A percentile compares a stretch with the other conserved stretches of the same genome.
Conservation (phyloP, 2,888 invertebrate genomes). For the Harpagoxenus sublaevis region DNA sequence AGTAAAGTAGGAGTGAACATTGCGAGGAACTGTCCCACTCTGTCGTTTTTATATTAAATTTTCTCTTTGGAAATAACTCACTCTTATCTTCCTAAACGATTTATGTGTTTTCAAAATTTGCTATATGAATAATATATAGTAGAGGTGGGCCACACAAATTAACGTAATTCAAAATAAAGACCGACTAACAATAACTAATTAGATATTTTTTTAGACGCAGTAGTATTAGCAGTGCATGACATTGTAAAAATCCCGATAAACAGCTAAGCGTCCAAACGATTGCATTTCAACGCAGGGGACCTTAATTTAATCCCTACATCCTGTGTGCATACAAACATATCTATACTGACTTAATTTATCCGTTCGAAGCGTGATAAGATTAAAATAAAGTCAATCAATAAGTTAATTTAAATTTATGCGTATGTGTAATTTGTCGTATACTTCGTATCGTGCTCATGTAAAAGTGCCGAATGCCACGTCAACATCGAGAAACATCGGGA, state of each 20-base stretch:
- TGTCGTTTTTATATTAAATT: background rate
- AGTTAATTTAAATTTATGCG: slow-evolving; percentile 20
- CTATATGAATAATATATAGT: background rate
- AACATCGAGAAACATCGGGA: slow-evolving; percentile 35
- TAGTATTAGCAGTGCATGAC: background rate
- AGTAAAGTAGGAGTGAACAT: slow-evolving; percentile 33
- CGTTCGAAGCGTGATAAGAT: background rate
- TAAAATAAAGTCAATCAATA: slow-evolving; percentile 17
- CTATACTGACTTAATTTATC: slow-evolving; percentile 1
- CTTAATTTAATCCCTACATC: slow-evolving; percentile 16
- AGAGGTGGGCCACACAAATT: background rate
- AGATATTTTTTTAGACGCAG: background rate
- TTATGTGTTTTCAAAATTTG: background rate
- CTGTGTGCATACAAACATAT: background rate
- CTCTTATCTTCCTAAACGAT: background rate
- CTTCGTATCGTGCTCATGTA: background rate
- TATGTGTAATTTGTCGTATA: background rate
- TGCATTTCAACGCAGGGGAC: background rate
- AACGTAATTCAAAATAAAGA: background rate
- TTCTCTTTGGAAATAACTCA: background rate
- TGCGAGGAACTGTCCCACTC: background rate
- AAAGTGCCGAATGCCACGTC: slow-evolving; percentile 35
- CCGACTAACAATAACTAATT: background rate
- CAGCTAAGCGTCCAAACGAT: background rate
- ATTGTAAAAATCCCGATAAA: background rate